Conservation (phyloP, 23 tunicate species). For the Halocynthia aurantium region DNA sequence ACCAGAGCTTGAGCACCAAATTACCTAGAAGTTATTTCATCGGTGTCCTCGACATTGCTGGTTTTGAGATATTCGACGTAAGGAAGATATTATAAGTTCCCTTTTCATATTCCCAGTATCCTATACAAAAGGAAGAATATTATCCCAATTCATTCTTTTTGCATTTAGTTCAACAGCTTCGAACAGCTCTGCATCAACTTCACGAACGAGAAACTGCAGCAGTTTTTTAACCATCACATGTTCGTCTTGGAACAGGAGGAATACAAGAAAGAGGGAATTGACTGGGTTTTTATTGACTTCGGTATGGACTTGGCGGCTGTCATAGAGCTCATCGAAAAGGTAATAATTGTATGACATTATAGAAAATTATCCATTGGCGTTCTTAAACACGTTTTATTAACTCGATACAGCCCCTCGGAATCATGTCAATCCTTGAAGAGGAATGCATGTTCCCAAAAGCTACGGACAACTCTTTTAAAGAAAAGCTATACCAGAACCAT, state of each 20-base stretch:
- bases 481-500: constrained; percentile 88
- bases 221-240: constrained; percentile 99
- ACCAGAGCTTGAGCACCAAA: constrained; percentile 82
- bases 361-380: too few species aligned
- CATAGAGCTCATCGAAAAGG: constrained; percentile 94
- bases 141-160: neutral
- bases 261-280: constrained; percentile 97
- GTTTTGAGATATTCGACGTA: constrained; percentile 98
- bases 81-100: constrained; percentile 2
- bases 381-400: too few species aligned
- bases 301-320: constrained; percentile 99
- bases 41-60: constrained; percentile 99
- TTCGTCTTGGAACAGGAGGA: constrained; percentile 99
- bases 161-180: constrained; percentile 84
- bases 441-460: constrained; percentile 99
- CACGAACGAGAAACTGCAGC: constrained; percentile 99
- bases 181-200: constrained; percentile 99
- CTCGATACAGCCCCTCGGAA: constrained; percentile 71
- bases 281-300: constrained; percentile 98
- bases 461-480: constrained; percentile 76
- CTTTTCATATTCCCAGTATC: too few species aligned
- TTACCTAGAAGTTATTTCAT: constrained; percentile 97
- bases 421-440: constrained; percentile 95
- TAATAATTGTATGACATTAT: neutral
- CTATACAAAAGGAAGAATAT: neutral